phyloP scores from a whole-genome alignment of 2,888 invertebrate species.

The Drosophila picticornis region DNA sequence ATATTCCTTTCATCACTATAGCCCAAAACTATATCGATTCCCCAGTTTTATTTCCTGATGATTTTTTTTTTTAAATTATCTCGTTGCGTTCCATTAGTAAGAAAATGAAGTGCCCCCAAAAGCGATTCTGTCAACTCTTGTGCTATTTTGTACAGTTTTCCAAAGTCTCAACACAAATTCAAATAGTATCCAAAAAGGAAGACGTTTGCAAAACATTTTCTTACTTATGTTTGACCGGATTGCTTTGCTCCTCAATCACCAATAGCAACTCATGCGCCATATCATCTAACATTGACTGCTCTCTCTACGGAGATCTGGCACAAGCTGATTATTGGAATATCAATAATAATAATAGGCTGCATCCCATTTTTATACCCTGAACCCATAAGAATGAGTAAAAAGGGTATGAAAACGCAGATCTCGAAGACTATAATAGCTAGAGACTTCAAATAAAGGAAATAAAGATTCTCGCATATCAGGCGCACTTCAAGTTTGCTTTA shows the following conservation, averaged over 20 bases:
- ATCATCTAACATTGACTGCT: conserved; percentile 19
- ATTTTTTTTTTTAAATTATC: conserved; percentile 3
- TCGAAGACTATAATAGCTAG: too few relatives aligned
- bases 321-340: neutral
- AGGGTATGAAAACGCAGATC: too few relatives aligned
- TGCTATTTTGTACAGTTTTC: neutral
- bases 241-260: conserved; percentile 36
- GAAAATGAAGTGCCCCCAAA: conserved; percentile 24
- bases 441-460: too few relatives aligned
- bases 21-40: neutral
- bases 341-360: too few relatives aligned
- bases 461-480: too few relatives aligned
- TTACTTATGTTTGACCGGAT: conserved; percentile 53
- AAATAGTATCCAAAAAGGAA: conserved; percentile 35
- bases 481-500: too few relatives aligned
- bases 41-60: too few relatives aligned
- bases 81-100: conserved; percentile 39
- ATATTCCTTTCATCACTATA: neutral
- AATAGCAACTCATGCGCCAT: conserved; percentile 23
- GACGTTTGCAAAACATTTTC: conserved; percentile 39
- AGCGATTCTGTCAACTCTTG: rapidly evolving
- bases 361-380: too few relatives aligned
- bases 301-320: conserved; percentile 40
- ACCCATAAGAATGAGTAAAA: too few relatives aligned
- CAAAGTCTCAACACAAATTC: conserved; percentile 1